Evolutionary conservation across 2,888 invertebrate species (phyloP).

Genomic region (Noctua fimbriata): DNA sequence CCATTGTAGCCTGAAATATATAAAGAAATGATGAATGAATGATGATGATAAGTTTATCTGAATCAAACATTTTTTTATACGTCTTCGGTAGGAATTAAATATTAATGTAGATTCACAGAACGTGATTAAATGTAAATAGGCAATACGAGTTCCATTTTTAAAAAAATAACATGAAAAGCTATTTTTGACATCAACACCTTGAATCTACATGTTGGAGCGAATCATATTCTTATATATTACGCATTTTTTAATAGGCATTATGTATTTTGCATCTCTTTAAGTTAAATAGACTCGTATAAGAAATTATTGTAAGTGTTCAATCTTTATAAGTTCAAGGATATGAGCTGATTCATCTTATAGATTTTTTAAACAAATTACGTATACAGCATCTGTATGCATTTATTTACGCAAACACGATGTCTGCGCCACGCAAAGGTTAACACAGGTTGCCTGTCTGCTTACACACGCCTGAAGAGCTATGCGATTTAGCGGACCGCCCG

Average conservation of each 20-base stretch:
- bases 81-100: not conserved
- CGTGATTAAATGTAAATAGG: not conserved
- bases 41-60: not conserved
- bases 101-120: not conserved
- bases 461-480: conserved; percentile 47
- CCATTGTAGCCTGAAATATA: no score
- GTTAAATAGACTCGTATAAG: not conserved
- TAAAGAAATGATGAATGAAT: no score
- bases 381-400: not conserved
- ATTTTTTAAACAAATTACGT: conserved; percentile 27
- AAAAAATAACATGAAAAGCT: conserved; percentile 13
- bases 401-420: conserved; percentile 33
- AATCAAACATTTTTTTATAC: not conserved
- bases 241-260: not conserved
- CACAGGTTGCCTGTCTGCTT: conserved; percentile 45
- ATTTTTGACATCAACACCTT: not conserved
- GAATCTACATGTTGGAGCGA: conserved; percentile 14
- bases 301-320: conserved; percentile 1
- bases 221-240: conserved; percentile 5
- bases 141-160: conserved; percentile 7
- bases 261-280: conserved; percentile 12
- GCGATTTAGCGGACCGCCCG: conserved; percentile 57
- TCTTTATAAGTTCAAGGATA: conserved; percentile 31
- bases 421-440: conserved; percentile 52
- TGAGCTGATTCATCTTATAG: conserved; percentile 33